Conservation (phyloP, 1,140 invertebrate species). For the Pollicipes pollicipes region DNA sequence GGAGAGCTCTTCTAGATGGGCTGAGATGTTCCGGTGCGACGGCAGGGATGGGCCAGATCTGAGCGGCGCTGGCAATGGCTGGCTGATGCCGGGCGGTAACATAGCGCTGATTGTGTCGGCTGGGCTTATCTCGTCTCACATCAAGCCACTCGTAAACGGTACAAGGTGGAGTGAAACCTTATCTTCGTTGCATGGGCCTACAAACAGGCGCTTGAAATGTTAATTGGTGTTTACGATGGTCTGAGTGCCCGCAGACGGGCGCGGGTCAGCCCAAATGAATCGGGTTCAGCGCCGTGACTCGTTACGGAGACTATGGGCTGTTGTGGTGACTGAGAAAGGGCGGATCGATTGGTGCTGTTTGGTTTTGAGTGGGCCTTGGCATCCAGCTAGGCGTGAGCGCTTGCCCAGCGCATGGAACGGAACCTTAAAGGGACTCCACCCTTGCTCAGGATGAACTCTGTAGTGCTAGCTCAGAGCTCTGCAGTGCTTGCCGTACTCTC, state of each 20-base stretch:
- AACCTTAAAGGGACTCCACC: too few relatives aligned
- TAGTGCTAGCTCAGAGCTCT: too few relatives aligned
- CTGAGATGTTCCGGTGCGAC: too few relatives aligned
- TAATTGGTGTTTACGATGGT: not conserved
- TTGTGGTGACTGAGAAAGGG: too few relatives aligned
- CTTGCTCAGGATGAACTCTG: too few relatives aligned
- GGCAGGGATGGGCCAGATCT: too few relatives aligned
- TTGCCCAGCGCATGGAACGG: not conserved
- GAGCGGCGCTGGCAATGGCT: too few relatives aligned
- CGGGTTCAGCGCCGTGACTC: not conserved
- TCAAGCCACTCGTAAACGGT: not conserved
- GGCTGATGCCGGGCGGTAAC: not conserved
- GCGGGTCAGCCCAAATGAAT: not conserved
- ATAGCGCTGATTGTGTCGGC: not conserved
- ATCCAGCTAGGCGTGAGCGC: not conserved
- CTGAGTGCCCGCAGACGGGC: not conserved
- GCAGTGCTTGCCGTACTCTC: too few relatives aligned
- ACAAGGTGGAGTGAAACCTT: not conserved
- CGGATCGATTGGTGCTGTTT: too few relatives aligned
- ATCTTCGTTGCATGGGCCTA: not conserved
- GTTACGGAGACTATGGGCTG: not conserved
- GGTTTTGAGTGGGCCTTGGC: too few relatives aligned
- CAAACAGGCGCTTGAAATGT: not conserved
- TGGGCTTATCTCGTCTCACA: not conserved
- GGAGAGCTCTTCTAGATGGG: too few relatives aligned